Evolutionary conservation across 2,113 vertebrate species (phyloP).

Genomic region (Etheostoma cragini): DNA sequence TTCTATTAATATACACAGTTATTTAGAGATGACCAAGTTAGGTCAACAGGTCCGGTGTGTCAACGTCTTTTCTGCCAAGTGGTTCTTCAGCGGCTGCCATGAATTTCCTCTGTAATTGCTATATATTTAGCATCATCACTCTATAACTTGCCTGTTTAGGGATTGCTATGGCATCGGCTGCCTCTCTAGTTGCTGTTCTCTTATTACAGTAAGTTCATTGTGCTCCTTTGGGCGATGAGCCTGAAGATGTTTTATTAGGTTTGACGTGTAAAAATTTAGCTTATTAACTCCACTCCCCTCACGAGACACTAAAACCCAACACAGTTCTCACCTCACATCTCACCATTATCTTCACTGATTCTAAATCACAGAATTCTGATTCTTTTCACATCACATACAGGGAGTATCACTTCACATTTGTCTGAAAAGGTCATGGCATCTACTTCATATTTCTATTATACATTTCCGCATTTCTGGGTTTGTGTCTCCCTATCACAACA

Average conservation of each 20-base stretch:
- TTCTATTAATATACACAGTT: background rate
- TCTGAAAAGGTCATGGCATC: background rate
- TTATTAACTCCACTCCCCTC: slow-evolving; percentile 58
- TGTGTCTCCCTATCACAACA: background rate
- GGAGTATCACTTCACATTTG: slow-evolving; percentile 2
- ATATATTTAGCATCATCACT: slow-evolving; percentile 27
- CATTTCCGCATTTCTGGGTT: background rate
- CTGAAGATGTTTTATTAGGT: slow-evolving; percentile 62
- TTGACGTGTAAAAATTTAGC: slow-evolving; percentile 66
- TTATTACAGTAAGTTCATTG: slow-evolving; percentile 61
- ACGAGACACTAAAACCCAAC: slow-evolving; percentile 44
- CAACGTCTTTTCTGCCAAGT: background rate
- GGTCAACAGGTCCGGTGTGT: background rate
- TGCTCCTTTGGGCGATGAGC: slow-evolving; percentile 60
- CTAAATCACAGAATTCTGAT: too few species aligned
- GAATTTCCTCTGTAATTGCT: slow-evolving; percentile 13
- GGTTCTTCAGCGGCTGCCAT: slow-evolving; percentile 9
- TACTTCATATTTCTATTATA: slow-evolving; percentile 1
- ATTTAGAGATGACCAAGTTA: background rate
- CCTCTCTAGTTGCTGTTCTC: slow-evolving; percentile 43
- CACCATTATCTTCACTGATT: slow-evolving; percentile 33
- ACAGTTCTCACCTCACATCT: slow-evolving; percentile 45
- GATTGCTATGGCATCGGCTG: slow-evolving; percentile 24
- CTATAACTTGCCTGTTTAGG: slow-evolving; percentile 22
- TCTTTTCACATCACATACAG: slow-evolving; percentile 9